These are phyloP conservation scores for Heterodera filipjevi DNA, from an alignment of 2,888 invertebrate genomes.

Conservation along the genomic window DNA sequence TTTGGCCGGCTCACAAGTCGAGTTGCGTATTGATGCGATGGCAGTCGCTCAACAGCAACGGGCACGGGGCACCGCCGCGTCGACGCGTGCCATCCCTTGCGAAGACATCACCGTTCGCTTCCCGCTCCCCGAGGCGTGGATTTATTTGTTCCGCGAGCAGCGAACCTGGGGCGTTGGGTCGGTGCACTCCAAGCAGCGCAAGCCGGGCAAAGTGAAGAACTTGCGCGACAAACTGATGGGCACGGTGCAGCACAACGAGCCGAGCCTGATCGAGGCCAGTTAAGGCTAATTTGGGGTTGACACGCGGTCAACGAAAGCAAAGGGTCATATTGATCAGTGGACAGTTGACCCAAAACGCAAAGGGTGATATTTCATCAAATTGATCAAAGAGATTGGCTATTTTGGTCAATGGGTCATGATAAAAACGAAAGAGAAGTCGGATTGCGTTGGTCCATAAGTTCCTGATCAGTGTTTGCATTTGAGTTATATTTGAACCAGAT, in stretches of 20 bases:
- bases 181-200: slow-evolving; percentile 82
- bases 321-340: neutral
- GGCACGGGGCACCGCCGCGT: slow-evolving; percentile 83
- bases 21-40: slow-evolving; percentile 89
- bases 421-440: no score
- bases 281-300: neutral
- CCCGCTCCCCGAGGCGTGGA: slow-evolving; percentile 99
- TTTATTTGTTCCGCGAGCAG: slow-evolving; percentile 95
- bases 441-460: no score
- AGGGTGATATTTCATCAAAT: neutral
- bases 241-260: slow-evolving; percentile 85
- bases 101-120: slow-evolving; percentile 90
- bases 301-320: neutral
- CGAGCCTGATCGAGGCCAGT: slow-evolving; percentile 80
- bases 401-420: no score
- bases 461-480: no score
- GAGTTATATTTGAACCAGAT: no score
- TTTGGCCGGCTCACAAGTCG: slow-evolving; percentile 74
- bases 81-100: slow-evolving; percentile 88
- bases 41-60: slow-evolving; percentile 76
- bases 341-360: no score
- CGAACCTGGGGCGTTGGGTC: slow-evolving; percentile 88
- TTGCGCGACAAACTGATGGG: slow-evolving; percentile 70
- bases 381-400: neutral
- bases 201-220: slow-evolving; percentile 71